A percentile compares a stretch with the other conserved stretches of the same genome.
These are phyloP conservation scores for Plutella xylostella DNA, from an alignment of 2,888 invertebrate genomes.

Conservation along the genomic window DNA sequence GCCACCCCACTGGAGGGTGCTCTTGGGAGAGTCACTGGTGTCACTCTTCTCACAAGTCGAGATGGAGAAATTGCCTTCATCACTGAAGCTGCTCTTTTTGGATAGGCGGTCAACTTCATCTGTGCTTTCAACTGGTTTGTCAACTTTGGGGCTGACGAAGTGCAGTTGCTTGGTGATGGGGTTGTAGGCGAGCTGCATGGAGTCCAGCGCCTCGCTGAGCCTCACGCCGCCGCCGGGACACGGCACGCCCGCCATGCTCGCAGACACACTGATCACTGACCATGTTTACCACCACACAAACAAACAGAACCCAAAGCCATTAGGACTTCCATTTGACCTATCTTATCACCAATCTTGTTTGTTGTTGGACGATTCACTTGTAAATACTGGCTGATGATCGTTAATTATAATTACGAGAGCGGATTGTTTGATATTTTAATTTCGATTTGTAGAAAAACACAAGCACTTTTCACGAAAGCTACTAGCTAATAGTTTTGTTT, in stretches of 20 bases:
- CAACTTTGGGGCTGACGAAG: conserved; percentile 54
- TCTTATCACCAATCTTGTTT: neutral
- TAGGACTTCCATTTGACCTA: too few species aligned
- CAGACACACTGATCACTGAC: too few species aligned
- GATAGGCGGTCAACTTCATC: conserved; percentile 58
- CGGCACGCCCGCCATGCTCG: conserved; percentile 42
- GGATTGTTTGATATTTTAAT: neutral
- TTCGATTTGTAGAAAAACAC: neutral
- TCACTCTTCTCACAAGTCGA: conserved; percentile 65
- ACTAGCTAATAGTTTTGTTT: neutral
- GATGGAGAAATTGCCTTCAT: conserved; percentile 61
- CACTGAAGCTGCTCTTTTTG: conserved; percentile 64
- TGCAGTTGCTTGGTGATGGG: conserved; percentile 80
- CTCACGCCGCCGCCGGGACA: conserved; percentile 69
- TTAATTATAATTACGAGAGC: too few species aligned
- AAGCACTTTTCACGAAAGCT: neutral
- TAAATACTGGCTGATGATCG: neutral
- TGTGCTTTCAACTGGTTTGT: conserved; percentile 22
- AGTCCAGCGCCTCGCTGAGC: conserved; percentile 77
- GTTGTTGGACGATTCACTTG: neutral
- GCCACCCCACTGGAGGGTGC: conserved; percentile 60
- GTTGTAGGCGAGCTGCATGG: conserved; percentile 80
- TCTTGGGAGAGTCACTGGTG: conserved; percentile 63
- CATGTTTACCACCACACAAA: too few species aligned
- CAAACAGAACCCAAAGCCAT: too few species aligned